Base-by-base conservation (phyloP, 53 echinoderm and acorn worm species). In the Astropecten irregularis region DNA sequence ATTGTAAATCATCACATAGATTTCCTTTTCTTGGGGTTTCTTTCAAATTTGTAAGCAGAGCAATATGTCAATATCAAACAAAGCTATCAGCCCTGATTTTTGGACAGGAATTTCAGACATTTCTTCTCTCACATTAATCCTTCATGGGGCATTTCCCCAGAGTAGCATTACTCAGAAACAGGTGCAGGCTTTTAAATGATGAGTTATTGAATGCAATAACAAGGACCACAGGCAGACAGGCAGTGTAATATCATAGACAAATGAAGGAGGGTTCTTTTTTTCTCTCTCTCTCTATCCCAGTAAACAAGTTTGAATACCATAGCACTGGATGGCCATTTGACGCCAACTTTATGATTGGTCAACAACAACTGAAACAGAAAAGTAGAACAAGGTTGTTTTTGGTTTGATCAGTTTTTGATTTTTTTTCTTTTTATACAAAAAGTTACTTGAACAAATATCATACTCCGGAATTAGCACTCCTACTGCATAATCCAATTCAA, bases 131-230 rank as follows among this genome's bases (percentile, higher is more conserved):
- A 74, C 56, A 74, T 74, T 54, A 58, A 74, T 36, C 74, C 56
- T 57, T 74, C 74, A 74, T 38, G 74, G 55, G 19, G 21, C 27
- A 23, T 23, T 31, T 74, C 74, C 74, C 74, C n/a, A 33, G 74
- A 22, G 73, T 20, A 22, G 74, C 74, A 40, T 74, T 74, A 55
- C 40, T 20, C 74, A 16, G 55, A 26, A 74, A 74, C 74, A 74
- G 74, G 74, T 74, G 74, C 74, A 53, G 56, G 15, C 40, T 74
- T 40, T 36, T 57, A 39, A 74, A 74, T 74, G 74, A 74, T 74
- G 74, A 74, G 55, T 74, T 74, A 74, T 74, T 74, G 74, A 57
- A 74, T 55, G 40, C 74, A 74, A 74, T 74, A 57, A 74, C 33
- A 7, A 28, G 71, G 23, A 32, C 53, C 40, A 21, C 29, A 28